Evolutionary conservation across 2,888 invertebrate species (phyloP).

Genomic region (Dione vanillae): DNA sequence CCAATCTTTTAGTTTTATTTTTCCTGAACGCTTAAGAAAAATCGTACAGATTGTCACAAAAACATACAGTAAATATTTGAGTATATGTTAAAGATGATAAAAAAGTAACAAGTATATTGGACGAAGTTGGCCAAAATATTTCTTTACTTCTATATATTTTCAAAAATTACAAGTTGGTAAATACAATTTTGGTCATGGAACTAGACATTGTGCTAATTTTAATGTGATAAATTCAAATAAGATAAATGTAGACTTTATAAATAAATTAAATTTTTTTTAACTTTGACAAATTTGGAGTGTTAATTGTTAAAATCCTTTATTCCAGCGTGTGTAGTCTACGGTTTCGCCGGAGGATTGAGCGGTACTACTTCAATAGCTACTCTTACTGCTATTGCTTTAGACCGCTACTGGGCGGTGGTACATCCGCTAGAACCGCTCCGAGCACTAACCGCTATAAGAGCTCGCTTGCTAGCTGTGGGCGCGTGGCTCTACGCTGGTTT

Average conservation of each 20-base stretch:
- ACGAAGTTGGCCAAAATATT: no score
- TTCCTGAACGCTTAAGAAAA: no score
- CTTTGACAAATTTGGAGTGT: background rate
- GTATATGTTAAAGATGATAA: no score
- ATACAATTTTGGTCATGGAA: no score
- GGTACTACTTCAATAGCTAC: constrained; percentile 93
- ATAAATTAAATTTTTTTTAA: background rate
- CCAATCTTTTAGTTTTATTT: no score
- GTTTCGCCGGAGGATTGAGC: constrained; percentile 91
- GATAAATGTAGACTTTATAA: background rate
- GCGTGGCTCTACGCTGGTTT: constrained; percentile 90
- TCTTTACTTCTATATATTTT: no score
- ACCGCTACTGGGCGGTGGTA: constrained; percentile 92
- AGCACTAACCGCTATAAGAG: constrained; percentile 85
- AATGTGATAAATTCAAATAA: no score
- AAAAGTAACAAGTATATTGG: no score
- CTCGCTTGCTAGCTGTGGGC: constrained; percentile 84
- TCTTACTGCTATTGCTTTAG: constrained; percentile 90
- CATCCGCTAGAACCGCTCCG: constrained; percentile 89
- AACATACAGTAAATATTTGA: no score
- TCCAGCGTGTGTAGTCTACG: constrained; percentile 91
- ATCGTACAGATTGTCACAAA: no score
- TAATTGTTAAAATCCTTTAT: constrained; percentile 34
- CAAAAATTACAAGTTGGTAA: no score
- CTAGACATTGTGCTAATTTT: no score